Base-by-base conservation (phyloP, 2,113 vertebrate species). In the Halichoeres trimaculatus region DNA sequence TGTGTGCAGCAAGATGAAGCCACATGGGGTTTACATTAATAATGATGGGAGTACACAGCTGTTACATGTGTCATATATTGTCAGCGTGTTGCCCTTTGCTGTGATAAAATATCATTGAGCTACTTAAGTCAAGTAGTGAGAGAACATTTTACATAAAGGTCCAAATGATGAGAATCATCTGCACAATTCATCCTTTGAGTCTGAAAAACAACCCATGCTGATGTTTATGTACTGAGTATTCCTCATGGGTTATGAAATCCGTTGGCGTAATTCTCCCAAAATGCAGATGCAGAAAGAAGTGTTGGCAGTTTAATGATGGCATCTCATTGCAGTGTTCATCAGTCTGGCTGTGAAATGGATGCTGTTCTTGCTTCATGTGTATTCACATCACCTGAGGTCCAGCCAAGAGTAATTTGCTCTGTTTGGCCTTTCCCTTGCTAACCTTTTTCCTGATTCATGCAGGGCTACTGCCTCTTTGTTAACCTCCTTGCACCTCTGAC, bases 381-480 rank as follows among this genome's bases (percentile, higher is more conserved):
- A 78, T 78, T 88, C 73, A 48, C 41, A 77, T 72, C 62, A 85
- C 69, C 76, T 77, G 68, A 60, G 23, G 40, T 81, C 69, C 54
- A 50, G 62, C 48, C 77, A 52, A 41, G 35, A 74, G 50, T 82
- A 47, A 76, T 76, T 77, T 88, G 45, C 74, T 66, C 24, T 30
- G 23, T 24, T 35, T 70, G 51, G 82, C 82, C 79, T 88, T 86
- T 86, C 62, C 57, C 38, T 3, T 14, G 19, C 57, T 84, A 84
- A 76, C 84, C 80, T 88, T 84, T 77, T 58, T 30, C 20, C 51
- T 85, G 76, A 88, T 87, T 84, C 70, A 90, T 85, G 69, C 82
- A 36, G 51, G 62, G 71, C 76, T 73, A 41, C 70, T 47, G 70
- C 40, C 63, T 85, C 61, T 30, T 64, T 20, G 76, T 87, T 81